phyloP scores from a whole-genome alignment of 1,140 invertebrate genomes.

The Aphidius ervi region DNA sequence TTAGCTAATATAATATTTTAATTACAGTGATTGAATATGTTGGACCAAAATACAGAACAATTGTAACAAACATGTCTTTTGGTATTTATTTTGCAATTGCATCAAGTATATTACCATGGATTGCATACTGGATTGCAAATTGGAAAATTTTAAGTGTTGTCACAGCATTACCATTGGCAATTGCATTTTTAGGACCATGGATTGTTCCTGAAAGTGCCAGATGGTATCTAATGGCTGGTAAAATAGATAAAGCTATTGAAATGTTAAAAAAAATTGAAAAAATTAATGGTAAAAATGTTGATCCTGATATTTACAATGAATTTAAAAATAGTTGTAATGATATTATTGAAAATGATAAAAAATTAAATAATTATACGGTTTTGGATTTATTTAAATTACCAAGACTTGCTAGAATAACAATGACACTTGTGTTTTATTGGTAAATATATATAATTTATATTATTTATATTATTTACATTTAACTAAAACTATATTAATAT shows the following conservation, averaged over 20 bases:
- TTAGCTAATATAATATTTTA: neutral
- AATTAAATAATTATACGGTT: slow-evolving; percentile 67
- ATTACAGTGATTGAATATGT: slow-evolving; percentile 67
- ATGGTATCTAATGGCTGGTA: slow-evolving; percentile 77
- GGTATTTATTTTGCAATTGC: slow-evolving; percentile 81
- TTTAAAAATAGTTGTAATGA: slow-evolving; percentile 65
- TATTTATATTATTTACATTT: neutral
- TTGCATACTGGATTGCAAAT: slow-evolving; percentile 70
- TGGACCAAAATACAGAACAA: slow-evolving; percentile 77
- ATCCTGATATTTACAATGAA: slow-evolving; percentile 66
- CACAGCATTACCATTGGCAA: slow-evolving; percentile 68
- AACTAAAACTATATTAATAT: slow-evolving; percentile 7
- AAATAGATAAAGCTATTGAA: slow-evolving; percentile 69
- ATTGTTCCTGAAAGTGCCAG: slow-evolving; percentile 76
- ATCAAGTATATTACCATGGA: slow-evolving; percentile 73
- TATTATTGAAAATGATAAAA: slow-evolving; percentile 62
- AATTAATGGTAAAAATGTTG: slow-evolving; percentile 70
- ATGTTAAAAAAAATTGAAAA: slow-evolving; percentile 78
- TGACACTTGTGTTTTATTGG: slow-evolving; percentile 75
- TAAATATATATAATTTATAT: slow-evolving; percentile 25
- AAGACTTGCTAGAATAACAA: slow-evolving; percentile 65
- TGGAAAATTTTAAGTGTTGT: slow-evolving; percentile 71
- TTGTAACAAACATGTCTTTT: slow-evolving; percentile 85
- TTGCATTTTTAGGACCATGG: slow-evolving; percentile 67
- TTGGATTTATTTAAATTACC: slow-evolving; percentile 74